These are phyloP conservation scores for Nasonia vitripennis DNA, from an alignment of 1,140 invertebrate species.

Conservation along the genomic window DNA sequence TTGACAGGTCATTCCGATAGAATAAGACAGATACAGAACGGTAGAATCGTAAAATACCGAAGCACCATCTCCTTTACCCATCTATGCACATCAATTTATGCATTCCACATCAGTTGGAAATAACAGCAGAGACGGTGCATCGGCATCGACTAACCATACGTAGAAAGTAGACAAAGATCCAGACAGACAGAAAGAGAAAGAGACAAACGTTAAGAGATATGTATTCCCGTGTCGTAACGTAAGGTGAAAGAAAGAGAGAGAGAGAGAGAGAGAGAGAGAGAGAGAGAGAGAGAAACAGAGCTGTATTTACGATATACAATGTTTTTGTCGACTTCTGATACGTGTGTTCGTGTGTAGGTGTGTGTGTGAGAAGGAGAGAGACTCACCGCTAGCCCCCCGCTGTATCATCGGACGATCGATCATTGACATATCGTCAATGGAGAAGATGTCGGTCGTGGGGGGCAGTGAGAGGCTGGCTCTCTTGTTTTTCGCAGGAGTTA, in stretches of 20 bases:
- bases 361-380: conserved; percentile 41
- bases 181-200: conserved; percentile 40
- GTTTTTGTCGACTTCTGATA: conserved; percentile 4
- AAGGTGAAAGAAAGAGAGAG: not conserved
- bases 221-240: not conserved
- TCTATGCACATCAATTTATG: not conserved
- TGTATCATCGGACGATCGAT: conserved; percentile 70
- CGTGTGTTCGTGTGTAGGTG: conserved; percentile 18
- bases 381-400: conserved; percentile 73
- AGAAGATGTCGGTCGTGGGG: conserved; percentile 75
- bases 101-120: too few species aligned
- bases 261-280: not conserved
- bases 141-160: not conserved
- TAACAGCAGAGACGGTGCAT: not conserved
- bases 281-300: too few species aligned
- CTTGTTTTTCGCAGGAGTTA: conserved; percentile 73
- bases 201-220: not conserved
- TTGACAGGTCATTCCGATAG: conserved; percentile 5
- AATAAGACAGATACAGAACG: not conserved
- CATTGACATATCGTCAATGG: conserved; percentile 74
- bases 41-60: not conserved
- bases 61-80: not conserved
- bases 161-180: conserved; percentile 31
- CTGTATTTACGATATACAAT: not conserved
- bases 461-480: conserved; percentile 74